A percentile compares a stretch with the other conserved stretches of the same genome.
Conservation (phyloP, 2,113 vertebrate species). For the Lipophrys pholis region DNA sequence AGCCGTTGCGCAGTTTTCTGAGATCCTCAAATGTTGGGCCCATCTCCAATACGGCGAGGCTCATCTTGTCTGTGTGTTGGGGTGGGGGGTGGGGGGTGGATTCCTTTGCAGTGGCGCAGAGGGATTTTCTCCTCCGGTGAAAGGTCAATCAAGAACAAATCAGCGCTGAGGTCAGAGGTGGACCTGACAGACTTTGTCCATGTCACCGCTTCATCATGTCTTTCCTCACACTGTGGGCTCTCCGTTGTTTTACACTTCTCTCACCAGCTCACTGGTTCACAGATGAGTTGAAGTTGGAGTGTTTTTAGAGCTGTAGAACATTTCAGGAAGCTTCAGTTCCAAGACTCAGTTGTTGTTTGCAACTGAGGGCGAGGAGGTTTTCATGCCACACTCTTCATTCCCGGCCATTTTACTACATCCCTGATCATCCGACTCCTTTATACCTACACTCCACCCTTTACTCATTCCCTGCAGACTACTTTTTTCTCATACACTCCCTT, state of each 20-base stretch:
- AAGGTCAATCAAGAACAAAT: slow-evolving; percentile 70
- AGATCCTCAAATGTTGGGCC: too few relatives aligned
- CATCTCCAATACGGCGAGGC: too few relatives aligned
- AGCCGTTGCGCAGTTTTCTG: too few relatives aligned
- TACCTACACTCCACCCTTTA: slow-evolving; percentile 3
- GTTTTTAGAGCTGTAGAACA: not conserved
- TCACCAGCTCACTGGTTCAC: not conserved
- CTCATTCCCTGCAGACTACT: slow-evolving; percentile 16
- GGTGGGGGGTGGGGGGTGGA: slow-evolving; percentile 8
- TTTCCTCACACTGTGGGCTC: slow-evolving; percentile 7
- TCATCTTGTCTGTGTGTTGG: slow-evolving; percentile 8
- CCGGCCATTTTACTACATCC: slow-evolving; percentile 6
- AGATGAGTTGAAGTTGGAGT: not conserved
- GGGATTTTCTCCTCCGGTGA: slow-evolving; percentile 57
- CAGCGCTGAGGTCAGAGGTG: slow-evolving; percentile 55
- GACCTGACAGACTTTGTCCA: slow-evolving; percentile 20
- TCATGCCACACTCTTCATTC: too few relatives aligned
- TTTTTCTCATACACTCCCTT: slow-evolving; percentile 10
- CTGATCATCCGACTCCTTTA: slow-evolving; percentile 12
- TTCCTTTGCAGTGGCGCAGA: slow-evolving; percentile 21
- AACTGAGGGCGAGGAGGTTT: slow-evolving; percentile 2
- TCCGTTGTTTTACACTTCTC: slow-evolving; percentile 18
- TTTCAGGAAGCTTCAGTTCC: not conserved
- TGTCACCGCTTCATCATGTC: slow-evolving; percentile 20
- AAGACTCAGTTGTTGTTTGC: not conserved